phyloP scores from a whole-genome alignment of 2,888 invertebrate genomes.

The Trachelus troglodyta region DNA sequence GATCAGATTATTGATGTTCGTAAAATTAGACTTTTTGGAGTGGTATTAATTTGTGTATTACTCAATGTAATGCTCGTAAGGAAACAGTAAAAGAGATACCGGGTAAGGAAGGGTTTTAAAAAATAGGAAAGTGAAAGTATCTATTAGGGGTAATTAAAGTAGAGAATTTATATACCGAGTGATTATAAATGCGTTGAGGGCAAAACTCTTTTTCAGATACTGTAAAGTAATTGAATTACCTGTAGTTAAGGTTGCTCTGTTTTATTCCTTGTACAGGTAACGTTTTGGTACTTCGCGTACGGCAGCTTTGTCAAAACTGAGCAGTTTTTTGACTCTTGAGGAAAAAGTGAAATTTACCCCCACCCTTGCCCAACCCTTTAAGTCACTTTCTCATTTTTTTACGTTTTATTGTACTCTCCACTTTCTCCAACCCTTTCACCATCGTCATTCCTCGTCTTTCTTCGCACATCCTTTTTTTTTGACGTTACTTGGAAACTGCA shows the following conservation, averaged over 20 bases:
- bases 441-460: constrained; percentile 4
- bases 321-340: constrained; percentile 22
- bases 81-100: neutral
- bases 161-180: neutral
- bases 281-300: constrained; percentile 13
- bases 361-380: constrained; percentile 44
- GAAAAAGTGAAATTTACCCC: constrained; percentile 56
- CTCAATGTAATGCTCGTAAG: neutral
- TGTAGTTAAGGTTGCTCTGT: neutral
- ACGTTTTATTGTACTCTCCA: constrained; percentile 35
- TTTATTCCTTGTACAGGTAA: neutral
- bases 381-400: constrained; percentile 52
- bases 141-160: neutral
- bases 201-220: constrained; percentile 35
- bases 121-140: neutral
- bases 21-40: neutral
- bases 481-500: neutral
- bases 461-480: neutral
- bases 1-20: neutral
- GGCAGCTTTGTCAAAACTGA: constrained; percentile 40
- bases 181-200: neutral
- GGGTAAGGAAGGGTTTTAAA: neutral
- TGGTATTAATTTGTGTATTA: too few species aligned
- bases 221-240: constrained; percentile 49
- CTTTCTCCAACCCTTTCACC: constrained; percentile 47